Evolutionary conservation across 2,888 invertebrate species (phyloP).

Genomic region (Spodoptera littoralis): DNA sequence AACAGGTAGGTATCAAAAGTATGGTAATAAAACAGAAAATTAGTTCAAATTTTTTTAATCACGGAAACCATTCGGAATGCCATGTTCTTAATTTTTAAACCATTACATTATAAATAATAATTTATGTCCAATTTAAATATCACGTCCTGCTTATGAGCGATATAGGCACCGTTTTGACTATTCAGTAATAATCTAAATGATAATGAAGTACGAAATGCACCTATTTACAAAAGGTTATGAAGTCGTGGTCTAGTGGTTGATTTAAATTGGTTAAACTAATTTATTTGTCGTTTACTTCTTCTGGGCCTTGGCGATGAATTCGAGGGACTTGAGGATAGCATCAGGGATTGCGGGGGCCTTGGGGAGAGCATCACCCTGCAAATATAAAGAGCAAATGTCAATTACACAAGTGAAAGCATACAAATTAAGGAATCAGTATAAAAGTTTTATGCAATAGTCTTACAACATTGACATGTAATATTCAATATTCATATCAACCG

Average conservation of each 20-base stretch:
- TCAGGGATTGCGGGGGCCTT: conserved; percentile 86
- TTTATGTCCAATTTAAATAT: conserved; percentile 27
- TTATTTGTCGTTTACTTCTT: conserved; percentile 51
- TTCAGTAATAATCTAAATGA: conserved; percentile 17
- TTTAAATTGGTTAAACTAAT: conserved; percentile 10
- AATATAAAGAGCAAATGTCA: conserved; percentile 36
- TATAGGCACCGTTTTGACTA: conserved; percentile 1
- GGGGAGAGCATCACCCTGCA: conserved; percentile 82
- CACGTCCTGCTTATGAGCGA: conserved; percentile 21
- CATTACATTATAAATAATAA: conserved; percentile 18
- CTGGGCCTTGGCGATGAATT: conserved; percentile 62
- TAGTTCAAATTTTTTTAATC: conserved; percentile 43
- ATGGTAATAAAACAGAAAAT: conserved; percentile 29
- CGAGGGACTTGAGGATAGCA: conserved; percentile 83
- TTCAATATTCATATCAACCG: conserved; percentile 6
- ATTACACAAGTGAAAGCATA: not conserved
- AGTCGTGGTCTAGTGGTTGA: conserved; percentile 11
- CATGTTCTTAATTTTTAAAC: conserved; percentile 22
- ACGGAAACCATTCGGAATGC: conserved; percentile 28
- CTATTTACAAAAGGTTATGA: conserved; percentile 25
- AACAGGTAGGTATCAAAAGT: not conserved
- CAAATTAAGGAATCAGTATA: not conserved
- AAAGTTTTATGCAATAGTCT: conserved; percentile 6
- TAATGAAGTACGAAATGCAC: conserved; percentile 17
- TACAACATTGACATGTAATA: conserved; percentile 4